phyloP scores from a whole-genome alignment of 1,140 invertebrate species.

The Vanessa tameamea region DNA sequence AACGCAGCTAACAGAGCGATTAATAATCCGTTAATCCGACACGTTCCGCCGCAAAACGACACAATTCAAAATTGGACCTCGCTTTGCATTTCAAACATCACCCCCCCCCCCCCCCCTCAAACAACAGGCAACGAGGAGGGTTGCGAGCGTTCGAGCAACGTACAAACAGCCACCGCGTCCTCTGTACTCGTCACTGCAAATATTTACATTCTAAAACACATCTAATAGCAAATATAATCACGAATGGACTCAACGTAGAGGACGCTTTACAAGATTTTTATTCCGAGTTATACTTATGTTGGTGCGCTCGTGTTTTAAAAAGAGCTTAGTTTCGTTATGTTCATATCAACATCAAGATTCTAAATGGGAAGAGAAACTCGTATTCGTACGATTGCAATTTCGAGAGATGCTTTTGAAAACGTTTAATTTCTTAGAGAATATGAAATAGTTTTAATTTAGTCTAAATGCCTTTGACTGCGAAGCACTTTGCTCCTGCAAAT shows the following conservation, averaged over 20 bases:
- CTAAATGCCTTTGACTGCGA: conserved; percentile 17
- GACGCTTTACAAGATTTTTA: neutral
- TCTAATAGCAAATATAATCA: conserved; percentile 6
- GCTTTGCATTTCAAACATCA: conserved; percentile 21
- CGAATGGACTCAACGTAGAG: neutral
- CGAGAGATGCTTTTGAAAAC: neutral
- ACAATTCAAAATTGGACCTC: neutral
- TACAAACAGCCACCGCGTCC: conserved; percentile 7
- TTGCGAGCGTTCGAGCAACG: neutral
- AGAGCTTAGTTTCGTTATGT: neutral
- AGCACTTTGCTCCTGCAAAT: conserved; percentile 11
- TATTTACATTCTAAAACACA: conserved; percentile 11
- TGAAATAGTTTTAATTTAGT: conserved; percentile 16
- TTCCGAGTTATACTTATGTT: neutral
- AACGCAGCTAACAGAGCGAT: conserved; percentile 12
- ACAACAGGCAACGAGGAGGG: conserved; percentile 6
- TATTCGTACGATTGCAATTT: neutral
- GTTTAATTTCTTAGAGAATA: neutral
- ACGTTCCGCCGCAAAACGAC: conserved; percentile 3
- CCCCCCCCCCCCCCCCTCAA: neutral
- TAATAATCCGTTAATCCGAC: conserved; percentile 4
- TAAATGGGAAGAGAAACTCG: neutral
- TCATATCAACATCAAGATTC: neutral
- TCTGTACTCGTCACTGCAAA: conserved; percentile 1
- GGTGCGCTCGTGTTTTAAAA: neutral